Percentiles rank a stretch among this genome's conserved stretches.
Conservation (phyloP, 2,113 vertebrate genomes). For the Phalacrocorax brasilianus region DNA sequence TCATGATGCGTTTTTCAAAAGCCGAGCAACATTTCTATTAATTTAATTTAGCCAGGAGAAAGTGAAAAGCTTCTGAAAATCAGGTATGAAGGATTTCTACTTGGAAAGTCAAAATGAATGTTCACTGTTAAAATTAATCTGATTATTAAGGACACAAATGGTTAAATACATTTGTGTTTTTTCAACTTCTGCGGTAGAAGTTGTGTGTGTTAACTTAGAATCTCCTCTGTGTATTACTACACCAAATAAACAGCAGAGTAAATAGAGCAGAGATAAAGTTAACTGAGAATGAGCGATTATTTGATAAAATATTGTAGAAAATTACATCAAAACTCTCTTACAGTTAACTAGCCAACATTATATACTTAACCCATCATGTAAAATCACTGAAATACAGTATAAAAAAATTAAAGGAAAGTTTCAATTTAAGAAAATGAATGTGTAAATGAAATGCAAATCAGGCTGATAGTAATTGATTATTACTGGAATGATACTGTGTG, state of each 20-base stretch:
- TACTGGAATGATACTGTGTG: not conserved
- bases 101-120: not conserved
- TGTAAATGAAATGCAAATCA: not conserved
- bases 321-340: not conserved
- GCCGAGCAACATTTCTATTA: not conserved
- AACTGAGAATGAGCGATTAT: not conserved
- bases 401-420: not conserved
- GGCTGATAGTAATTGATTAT: not conserved
- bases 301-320: not conserved
- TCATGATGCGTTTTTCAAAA: not conserved
- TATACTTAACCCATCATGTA: not conserved
- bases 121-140: not conserved
- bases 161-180: not conserved
- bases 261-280: not conserved
- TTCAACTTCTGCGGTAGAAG: not conserved
- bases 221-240: not conserved
- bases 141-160: not conserved
- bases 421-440: not conserved
- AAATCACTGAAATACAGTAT: not conserved
- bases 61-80: not conserved
- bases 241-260: not conserved
- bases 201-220: not conserved
- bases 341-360: not conserved
- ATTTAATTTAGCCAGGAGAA: not conserved
- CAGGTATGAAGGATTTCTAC: not conserved